Conservation (phyloP, 2,888 invertebrate species). For the Ctena decussata region DNA sequence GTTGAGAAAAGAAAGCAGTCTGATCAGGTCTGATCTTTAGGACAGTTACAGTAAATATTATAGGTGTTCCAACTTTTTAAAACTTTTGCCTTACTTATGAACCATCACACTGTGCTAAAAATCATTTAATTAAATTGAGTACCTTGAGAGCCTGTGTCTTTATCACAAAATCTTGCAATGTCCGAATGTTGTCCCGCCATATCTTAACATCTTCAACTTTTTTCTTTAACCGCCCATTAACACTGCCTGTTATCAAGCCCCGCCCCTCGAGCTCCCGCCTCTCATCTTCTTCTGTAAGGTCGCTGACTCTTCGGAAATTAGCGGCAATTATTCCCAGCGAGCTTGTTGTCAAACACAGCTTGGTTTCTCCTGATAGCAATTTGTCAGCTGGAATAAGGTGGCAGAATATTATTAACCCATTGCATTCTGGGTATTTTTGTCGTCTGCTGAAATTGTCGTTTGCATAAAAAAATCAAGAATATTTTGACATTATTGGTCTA, state of each 20-base stretch:
- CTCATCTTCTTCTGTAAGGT: constrained; percentile 43
- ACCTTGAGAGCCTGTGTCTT: constrained; percentile 81
- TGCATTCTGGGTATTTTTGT: too few relatives aligned
- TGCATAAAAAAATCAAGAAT: too few relatives aligned
- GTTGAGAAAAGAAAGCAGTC: too few relatives aligned
- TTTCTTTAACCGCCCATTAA: constrained; percentile 19
- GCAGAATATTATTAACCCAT: background rate
- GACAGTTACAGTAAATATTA: too few relatives aligned
- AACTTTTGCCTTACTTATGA: too few relatives aligned
- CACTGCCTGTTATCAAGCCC: background rate
- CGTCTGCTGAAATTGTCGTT: too few relatives aligned
- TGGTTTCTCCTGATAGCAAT: constrained; percentile 78
- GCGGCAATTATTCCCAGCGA: constrained; percentile 74
- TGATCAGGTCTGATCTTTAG: too few relatives aligned
- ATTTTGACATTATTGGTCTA: too few relatives aligned
- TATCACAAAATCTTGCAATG: constrained; percentile 78
- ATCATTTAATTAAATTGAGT: too few relatives aligned
- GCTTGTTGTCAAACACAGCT: constrained; percentile 80
- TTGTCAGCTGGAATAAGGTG: constrained; percentile 73
- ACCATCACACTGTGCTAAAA: too few relatives aligned
- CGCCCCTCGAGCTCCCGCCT: background rate
- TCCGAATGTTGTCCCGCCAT: constrained; percentile 72
- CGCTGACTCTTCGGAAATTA: constrained; percentile 70
- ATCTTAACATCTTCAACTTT: constrained; percentile 27
- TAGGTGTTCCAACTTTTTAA: too few relatives aligned